These are phyloP conservation scores for Stegodyphus dumicola DNA, from an alignment of 1,140 invertebrate species.

Conservation along the genomic window DNA sequence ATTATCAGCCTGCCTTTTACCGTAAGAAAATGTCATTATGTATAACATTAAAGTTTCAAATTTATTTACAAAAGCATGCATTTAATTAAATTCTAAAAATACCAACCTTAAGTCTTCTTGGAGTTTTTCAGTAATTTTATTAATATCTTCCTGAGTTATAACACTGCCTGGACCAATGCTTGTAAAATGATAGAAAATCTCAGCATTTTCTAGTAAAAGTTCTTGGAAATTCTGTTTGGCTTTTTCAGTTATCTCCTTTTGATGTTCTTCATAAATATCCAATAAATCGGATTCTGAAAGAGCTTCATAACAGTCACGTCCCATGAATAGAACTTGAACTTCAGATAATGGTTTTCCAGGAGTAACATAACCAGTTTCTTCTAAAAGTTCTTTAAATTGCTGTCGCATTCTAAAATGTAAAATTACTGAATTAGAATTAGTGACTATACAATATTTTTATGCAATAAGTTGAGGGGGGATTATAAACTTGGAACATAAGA, in stretches of 20 bases:
- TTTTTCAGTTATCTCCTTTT: constrained; percentile 89
- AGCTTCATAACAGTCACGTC: constrained; percentile 92
- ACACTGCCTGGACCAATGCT: constrained; percentile 88
- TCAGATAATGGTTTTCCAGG: constrained; percentile 93
- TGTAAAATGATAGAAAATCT: constrained; percentile 94
- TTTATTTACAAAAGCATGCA: no score
- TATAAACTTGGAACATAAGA: not conserved
- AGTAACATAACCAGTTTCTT: constrained; percentile 91
- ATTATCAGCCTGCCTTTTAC: no score
- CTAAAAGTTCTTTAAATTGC: constrained; percentile 92
- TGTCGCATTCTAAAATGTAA: constrained; percentile 71
- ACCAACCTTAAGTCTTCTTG: constrained; percentile 87
- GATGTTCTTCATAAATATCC: constrained; percentile 94
- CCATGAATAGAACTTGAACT: constrained; percentile 93
- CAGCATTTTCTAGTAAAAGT: constrained; percentile 90
- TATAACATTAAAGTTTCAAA: no score
- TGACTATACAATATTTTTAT: constrained; percentile 28
- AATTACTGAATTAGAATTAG: constrained; percentile 37
- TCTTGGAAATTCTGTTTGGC: constrained; percentile 95
- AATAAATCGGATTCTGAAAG: constrained; percentile 90
- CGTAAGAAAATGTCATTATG: no score
- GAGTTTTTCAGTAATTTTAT: constrained; percentile 91
- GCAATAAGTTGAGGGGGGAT: not conserved
- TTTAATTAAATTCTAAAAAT: no score
- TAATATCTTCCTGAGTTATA: constrained; percentile 93